phyloP scores from a whole-genome alignment of 2,113 vertebrate genomes.

The Chloropsis hardwickii region DNA sequence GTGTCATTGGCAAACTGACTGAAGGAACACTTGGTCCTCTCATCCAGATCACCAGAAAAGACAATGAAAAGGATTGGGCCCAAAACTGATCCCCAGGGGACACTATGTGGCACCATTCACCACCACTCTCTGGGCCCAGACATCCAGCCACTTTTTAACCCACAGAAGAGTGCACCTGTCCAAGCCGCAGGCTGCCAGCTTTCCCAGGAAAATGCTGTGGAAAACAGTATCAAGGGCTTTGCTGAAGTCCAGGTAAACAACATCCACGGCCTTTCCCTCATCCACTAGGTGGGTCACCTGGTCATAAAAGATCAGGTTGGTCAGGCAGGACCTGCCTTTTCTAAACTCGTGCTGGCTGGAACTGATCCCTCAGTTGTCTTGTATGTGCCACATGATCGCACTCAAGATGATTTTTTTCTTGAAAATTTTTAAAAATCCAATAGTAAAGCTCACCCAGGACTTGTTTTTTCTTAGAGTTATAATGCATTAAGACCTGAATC shows the following conservation, averaged over 20 bases:
- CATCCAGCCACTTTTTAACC: not conserved
- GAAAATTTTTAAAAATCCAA: accelerated
- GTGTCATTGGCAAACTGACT: not conserved
- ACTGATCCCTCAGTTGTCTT: not conserved
- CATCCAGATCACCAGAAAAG: not conserved
- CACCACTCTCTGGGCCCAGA: not conserved
- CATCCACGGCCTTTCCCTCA: not conserved
- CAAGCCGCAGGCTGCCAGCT: accelerated
- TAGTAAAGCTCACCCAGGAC: not conserved
- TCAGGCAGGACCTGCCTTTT: not conserved
- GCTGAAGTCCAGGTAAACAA: not conserved
- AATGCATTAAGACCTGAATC: not conserved
- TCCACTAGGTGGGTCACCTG: not conserved
- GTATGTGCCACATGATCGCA: accelerated
- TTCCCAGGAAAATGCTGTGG: not conserved
- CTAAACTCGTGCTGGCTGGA: accelerated
- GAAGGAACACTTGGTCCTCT: not conserved
- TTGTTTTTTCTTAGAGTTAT: not conserved
- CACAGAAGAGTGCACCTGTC: not conserved
- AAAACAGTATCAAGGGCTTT: not conserved
- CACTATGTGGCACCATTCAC: not conserved
- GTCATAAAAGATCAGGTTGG: not conserved
- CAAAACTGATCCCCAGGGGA: not conserved
- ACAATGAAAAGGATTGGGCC: not conserved
- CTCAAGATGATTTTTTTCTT: not conserved